Evolutionary conservation across 2,888 invertebrate genomes (phyloP), one percentile per base, ranked within the genome.

Genomic region (Sinelater perroti): DNA sequence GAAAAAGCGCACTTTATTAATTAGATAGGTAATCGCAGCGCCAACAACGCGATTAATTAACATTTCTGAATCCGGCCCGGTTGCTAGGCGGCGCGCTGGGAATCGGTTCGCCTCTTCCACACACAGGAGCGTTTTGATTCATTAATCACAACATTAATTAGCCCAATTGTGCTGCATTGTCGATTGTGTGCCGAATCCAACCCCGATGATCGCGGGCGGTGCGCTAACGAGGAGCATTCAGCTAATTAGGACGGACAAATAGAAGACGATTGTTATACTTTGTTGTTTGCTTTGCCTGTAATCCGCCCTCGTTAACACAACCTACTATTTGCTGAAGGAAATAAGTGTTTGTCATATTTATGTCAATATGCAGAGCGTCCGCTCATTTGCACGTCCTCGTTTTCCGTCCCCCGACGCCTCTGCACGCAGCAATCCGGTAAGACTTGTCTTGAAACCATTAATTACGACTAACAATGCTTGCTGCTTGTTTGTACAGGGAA

Each of bases 211-310:
- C 51, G 59, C 53, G 57, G 57, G 60, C 35, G 60, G 52, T 56
- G 64, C 63, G 62, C 66, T 69, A 69, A 69, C 69, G 69, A 69
- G 69, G 64, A 67, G 61, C 67, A 67, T 67, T 69, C 66, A 62
- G 65, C 67, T 69, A 69, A 69, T 69, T 69, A 66, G 68, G 64
- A 65, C 65, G 64, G 67, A 66, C 69, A 68, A 69, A 69, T 67
- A 67, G 55, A 67, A 65, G 67, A 65, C 67, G 64, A 63, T 63
- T 58, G 67, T 64, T 66, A 64, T 64, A 65, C 62, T 64, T 64
- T 61, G 52, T 50, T 65, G 64, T 63, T 61, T 64, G 51, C 62
- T 61, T 58, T 60, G 55, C 53, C 63, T 61, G 57, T 64, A 61
- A 64, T 61, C 61, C 66, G 30, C 62, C 47, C 64, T 61, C 54